Percentiles rank a stretch among this genome's conserved stretches.
Conservation (phyloP, 2,113 vertebrate species). For the Sarotherodon lohbergeri region DNA sequence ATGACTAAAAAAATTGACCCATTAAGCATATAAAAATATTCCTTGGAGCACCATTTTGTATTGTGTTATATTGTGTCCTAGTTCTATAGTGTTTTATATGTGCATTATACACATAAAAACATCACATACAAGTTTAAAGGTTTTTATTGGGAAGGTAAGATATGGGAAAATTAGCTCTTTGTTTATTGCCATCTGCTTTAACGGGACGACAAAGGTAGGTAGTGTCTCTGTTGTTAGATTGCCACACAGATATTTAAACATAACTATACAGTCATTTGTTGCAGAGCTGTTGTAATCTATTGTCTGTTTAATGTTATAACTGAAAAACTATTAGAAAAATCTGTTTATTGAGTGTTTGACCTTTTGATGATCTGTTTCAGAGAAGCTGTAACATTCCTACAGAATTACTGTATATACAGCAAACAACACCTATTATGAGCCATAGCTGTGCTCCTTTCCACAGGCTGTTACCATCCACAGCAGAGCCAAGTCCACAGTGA, state of each 20-base stretch:
- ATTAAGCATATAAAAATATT: background rate
- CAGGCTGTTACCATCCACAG: conserved; percentile 50
- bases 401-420: background rate
- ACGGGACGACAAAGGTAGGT: background rate
- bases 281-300: background rate
- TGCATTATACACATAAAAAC: background rate
- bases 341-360: background rate
- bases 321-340: background rate
- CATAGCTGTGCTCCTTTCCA: background rate
- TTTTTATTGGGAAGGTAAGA: background rate
- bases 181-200: background rate
- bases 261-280: background rate
- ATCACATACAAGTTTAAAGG: background rate
- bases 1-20: background rate
- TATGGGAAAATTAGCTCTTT: background rate
- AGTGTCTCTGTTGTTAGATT: background rate
- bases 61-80: background rate
- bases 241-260: background rate
- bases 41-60: background rate
- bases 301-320: background rate
- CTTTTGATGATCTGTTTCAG: background rate
- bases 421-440: conserved; percentile 1
- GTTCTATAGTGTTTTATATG: background rate
- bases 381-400: background rate
- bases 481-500: conserved; percentile 50